These are phyloP conservation scores for Pseudomyrmex dendroicus DNA, from an alignment of 1,140 invertebrate genomes.

Conservation along the genomic window DNA sequence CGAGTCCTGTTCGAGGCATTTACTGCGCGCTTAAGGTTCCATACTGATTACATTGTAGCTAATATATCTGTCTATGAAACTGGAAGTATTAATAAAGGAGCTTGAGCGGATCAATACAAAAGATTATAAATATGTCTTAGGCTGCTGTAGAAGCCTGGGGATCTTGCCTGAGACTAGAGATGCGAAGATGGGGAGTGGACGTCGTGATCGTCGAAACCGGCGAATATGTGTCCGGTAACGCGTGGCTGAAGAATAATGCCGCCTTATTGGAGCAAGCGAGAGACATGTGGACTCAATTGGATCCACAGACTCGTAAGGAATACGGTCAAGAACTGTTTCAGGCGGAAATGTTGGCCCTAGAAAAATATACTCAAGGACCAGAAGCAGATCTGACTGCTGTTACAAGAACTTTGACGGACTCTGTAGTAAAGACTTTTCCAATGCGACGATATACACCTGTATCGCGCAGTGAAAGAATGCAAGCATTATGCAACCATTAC, in stretches of 20 bases:
- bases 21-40: conserved; percentile 89
- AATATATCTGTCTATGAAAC: conserved; percentile 24
- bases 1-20: conserved; percentile 91
- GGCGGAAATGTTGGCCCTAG: conserved; percentile 89
- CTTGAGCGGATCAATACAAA: conserved; percentile 10
- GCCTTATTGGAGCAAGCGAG: conserved; percentile 90
- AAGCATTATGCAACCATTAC: conserved; percentile 91
- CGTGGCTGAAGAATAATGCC: conserved; percentile 89
- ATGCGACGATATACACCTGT: conserved; percentile 92
- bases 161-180: conserved; percentile 92
- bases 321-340: conserved; percentile 94
- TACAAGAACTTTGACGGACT: conserved; percentile 89
- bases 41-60: background rate
- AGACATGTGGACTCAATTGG: conserved; percentile 91
- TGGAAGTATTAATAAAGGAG: conserved; percentile 35
- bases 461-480: conserved; percentile 90
- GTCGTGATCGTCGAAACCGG: conserved; percentile 93
- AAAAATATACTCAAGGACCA: conserved; percentile 90
- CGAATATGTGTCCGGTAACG: conserved; percentile 91
- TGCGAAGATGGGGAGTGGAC: conserved; percentile 91
- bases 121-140: conserved; percentile 79
- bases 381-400: conserved; percentile 90
- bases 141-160: conserved; percentile 93
- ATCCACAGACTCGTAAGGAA: conserved; percentile 90
- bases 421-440: conserved; percentile 92